Percentiles rank a stretch among this genome's conserved stretches.
These are phyloP conservation scores for Pelosia muscerda DNA, from an alignment of 2,888 invertebrate genomes.

Conservation along the genomic window DNA sequence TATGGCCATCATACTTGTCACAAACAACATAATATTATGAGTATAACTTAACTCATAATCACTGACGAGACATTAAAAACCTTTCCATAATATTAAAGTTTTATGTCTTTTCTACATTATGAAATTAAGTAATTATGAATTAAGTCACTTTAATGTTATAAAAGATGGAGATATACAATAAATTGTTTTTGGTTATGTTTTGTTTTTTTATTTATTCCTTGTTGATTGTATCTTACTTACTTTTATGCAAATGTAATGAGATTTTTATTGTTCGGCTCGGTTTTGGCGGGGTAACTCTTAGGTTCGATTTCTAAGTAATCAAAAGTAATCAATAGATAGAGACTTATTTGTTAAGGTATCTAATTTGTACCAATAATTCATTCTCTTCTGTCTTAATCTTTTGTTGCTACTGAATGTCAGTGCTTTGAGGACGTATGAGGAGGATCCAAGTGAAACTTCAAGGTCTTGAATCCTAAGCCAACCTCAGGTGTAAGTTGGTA, in stretches of 20 bases:
- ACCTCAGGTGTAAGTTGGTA: too few species aligned
- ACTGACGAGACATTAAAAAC: background rate
- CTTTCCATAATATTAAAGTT: background rate
- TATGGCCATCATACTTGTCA: background rate
- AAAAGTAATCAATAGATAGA: too few species aligned
- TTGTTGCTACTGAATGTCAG: too few species aligned
- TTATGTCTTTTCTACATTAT: background rate
- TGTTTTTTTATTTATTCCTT: background rate
- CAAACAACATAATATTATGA: background rate
- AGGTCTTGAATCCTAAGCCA: too few species aligned
- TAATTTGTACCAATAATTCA: too few species aligned
- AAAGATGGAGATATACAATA: background rate
- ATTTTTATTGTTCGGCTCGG: background rate
- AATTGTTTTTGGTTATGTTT: constrained; percentile 5
- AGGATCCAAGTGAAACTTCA: too few species aligned
- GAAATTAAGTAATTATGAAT: constrained; percentile 4
- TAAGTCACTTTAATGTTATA: background rate
- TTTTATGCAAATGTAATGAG: background rate
- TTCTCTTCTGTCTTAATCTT: too few species aligned
- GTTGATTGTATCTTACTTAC: background rate
- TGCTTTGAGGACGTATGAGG: too few species aligned
- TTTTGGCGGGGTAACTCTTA: background rate
- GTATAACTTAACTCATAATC: constrained; percentile 7
- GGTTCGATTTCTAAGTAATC: background rate
- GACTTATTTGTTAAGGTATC: too few species aligned